These are phyloP conservation scores for Temnothorax unifasciatus DNA, from an alignment of 2,888 invertebrate species.

Conservation along the genomic window DNA sequence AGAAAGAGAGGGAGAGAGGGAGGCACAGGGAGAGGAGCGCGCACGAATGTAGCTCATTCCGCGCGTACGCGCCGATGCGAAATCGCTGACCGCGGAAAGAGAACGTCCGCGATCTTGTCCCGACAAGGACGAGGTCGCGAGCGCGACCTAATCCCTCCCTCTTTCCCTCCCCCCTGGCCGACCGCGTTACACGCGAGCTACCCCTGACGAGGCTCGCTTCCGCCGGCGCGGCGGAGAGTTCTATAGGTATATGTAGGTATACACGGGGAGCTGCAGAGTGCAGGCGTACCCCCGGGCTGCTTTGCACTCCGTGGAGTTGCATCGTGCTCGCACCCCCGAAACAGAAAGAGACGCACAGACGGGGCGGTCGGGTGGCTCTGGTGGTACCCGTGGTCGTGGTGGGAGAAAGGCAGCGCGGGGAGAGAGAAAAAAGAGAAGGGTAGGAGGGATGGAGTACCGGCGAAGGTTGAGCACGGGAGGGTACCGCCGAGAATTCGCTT, in stretches of 20 bases:
- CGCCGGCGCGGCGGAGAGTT: constrained; percentile 29
- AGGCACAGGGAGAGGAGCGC: not conserved
- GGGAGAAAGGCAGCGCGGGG: constrained; percentile 16
- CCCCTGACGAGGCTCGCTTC: constrained; percentile 52
- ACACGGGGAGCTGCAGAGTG: constrained; percentile 61
- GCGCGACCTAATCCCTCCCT: constrained; percentile 66
- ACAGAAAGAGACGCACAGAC: constrained; percentile 25
- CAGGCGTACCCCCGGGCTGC: constrained; percentile 70
- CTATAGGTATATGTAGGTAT: constrained; percentile 39
- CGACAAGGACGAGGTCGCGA: constrained; percentile 76
- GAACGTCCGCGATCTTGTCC: constrained; percentile 72
- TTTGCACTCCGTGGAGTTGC: constrained; percentile 42
- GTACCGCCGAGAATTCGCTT: constrained; percentile 74
- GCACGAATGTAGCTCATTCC: not conserved
- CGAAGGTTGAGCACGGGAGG: constrained; percentile 41
- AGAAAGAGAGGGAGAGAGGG: not conserved
- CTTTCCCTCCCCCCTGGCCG: not conserved
- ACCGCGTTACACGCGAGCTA: constrained; percentile 48
- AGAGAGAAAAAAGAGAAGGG: not conserved
- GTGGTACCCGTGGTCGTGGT: constrained; percentile 21
- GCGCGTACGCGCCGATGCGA: constrained; percentile 34
- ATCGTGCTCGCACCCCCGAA: constrained; percentile 37
- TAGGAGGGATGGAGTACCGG: not conserved
- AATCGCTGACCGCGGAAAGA: constrained; percentile 60
- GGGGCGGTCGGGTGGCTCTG: not conserved